Evolutionary conservation across 2,113 vertebrate species (phyloP).

Genomic region (Chaetura pelagica): DNA sequence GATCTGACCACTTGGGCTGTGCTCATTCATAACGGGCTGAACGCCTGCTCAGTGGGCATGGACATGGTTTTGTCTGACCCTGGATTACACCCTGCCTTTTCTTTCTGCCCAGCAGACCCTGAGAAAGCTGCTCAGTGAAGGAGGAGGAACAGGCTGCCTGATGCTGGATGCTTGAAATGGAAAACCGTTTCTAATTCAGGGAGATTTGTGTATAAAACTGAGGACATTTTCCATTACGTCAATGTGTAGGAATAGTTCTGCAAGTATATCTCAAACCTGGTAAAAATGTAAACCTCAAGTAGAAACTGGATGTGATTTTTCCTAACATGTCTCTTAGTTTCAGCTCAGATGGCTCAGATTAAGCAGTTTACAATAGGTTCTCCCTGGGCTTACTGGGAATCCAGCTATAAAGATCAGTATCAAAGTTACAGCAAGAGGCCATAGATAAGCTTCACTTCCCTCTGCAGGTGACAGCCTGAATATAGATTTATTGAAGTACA

Average conservation of each 20-base stretch:
- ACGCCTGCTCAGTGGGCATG: accelerated
- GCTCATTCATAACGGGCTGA: accelerated
- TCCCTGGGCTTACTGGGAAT: not conserved
- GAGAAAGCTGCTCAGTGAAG: not conserved
- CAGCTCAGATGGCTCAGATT: not conserved
- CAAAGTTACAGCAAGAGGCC: not conserved
- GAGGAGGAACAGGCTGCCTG: not conserved
- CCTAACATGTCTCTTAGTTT: not conserved
- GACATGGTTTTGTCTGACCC: accelerated
- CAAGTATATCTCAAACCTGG: not conserved
- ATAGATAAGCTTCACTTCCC: not conserved
- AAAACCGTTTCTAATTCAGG: not conserved
- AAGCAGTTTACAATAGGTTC: not conserved
- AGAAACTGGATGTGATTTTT: not conserved
- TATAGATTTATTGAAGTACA: not conserved
- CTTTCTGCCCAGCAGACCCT: not conserved
- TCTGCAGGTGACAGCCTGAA: not conserved
- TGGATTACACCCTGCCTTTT: accelerated
- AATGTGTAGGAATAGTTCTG: not conserved
- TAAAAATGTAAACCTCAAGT: not conserved
- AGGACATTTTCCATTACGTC: slow-evolving; percentile 23
- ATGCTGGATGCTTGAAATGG: not conserved
- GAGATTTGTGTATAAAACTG: slow-evolving; percentile 15
- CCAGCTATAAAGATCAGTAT: not conserved
- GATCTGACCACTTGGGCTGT: accelerated